These are phyloP conservation scores for Anticlea derivata DNA, from an alignment of 2,888 invertebrate genomes.

Conservation along the genomic window DNA sequence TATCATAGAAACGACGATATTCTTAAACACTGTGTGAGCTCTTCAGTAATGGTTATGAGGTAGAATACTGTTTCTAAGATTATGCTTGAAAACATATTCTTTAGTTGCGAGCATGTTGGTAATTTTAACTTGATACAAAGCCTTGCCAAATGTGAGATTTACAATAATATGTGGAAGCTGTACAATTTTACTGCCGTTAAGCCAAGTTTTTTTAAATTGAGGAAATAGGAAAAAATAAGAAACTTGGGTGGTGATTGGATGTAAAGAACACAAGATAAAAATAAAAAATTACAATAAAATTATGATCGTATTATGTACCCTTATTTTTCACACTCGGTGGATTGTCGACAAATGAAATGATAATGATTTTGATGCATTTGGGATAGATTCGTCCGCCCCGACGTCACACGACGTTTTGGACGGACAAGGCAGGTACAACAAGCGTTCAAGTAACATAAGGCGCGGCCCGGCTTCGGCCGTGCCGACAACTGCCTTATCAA, in stretches of 20 bases:
- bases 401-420: neutral
- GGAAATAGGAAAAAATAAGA: neutral
- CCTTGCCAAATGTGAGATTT: slow-evolving; percentile 70
- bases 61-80: slow-evolving; percentile 25
- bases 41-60: slow-evolving; percentile 27
- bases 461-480: slow-evolving; percentile 2
- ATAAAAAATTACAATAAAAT: slow-evolving; percentile 22
- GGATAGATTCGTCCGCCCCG: slow-evolving; percentile 41
- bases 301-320: slow-evolving; percentile 34
- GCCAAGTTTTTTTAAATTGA: slow-evolving; percentile 10
- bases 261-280: slow-evolving; percentile 5
- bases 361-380: slow-evolving; percentile 62
- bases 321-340: slow-evolving; percentile 41
- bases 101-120: slow-evolving; percentile 17
- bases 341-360: slow-evolving; percentile 50
- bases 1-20: slow-evolving; percentile 15
- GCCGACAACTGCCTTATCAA: slow-evolving; percentile 7
- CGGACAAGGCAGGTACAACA: neutral
- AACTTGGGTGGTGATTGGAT: neutral
- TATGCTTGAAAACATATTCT: slow-evolving; percentile 16
- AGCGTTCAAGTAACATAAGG: slow-evolving; percentile 12
- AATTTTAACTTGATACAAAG: slow-evolving; percentile 20
- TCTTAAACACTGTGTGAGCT: slow-evolving; percentile 28
- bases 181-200: slow-evolving; percentile 46
- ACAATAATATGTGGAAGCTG: slow-evolving; percentile 81